phyloP scores from a whole-genome alignment of 1,140 invertebrate species.

The Aphelenchoides fujianensis region DNA sequence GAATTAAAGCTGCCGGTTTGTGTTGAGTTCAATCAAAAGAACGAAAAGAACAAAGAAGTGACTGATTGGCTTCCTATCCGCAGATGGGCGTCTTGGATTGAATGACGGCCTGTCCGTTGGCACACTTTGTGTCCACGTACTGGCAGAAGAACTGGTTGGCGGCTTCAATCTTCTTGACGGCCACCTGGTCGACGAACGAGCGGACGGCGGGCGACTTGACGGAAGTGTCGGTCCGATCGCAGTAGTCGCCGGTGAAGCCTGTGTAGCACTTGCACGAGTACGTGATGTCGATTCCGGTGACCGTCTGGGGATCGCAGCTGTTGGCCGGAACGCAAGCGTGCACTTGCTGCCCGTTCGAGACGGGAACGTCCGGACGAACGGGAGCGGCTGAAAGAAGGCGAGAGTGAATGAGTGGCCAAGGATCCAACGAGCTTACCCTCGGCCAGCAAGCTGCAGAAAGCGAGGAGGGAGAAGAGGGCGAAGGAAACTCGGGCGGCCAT shows the following conservation, averaged over 20 bases:
- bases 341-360: background rate
- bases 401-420: background rate
- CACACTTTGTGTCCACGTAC: background rate
- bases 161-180: background rate
- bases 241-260: background rate
- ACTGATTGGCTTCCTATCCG: background rate
- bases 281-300: background rate
- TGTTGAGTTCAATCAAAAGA: background rate
- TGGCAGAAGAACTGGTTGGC: constrained; percentile 1
- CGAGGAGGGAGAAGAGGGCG: too few relatives aligned
- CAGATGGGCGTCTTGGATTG: background rate
- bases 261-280: background rate
- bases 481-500: too few relatives aligned
- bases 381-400: background rate
- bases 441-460: too few relatives aligned
- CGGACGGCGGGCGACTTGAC: background rate
- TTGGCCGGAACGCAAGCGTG: background rate
- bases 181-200: background rate
- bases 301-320: background rate
- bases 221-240: background rate
- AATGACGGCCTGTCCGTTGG: background rate
- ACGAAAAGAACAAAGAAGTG: too few relatives aligned
- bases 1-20: background rate
- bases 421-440: too few relatives aligned
- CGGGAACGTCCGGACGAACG: background rate